Percentiles rank a stretch among this genome's conserved stretches.
Evolutionary conservation across 2,888 invertebrate genomes (phyloP).

Genomic region (Drosophila rubida): DNA sequence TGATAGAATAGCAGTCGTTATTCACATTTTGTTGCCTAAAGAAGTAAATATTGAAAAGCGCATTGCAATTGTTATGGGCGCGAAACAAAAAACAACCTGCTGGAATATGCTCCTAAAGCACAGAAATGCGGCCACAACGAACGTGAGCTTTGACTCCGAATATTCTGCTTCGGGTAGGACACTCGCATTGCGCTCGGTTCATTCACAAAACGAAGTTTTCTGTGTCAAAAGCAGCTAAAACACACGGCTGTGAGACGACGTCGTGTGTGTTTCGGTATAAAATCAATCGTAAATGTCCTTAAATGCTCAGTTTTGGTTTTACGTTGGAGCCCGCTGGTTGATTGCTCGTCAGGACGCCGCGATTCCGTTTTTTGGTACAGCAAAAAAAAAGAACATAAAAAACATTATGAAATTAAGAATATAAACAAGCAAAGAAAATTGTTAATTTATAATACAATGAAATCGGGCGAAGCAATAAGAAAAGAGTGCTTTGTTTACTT

Average conservation of each 20-base stretch:
- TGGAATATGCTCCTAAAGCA: slow-evolving; percentile 58
- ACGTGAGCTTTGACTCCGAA: slow-evolving; percentile 55
- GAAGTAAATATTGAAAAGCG: slow-evolving; percentile 13
- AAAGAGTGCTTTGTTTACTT: slow-evolving; percentile 28
- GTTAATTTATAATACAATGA: slow-evolving; percentile 22
- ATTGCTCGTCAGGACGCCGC: slow-evolving; percentile 39
- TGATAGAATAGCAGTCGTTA: too few species aligned
- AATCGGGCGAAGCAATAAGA: slow-evolving; percentile 15
- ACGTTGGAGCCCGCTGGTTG: slow-evolving; percentile 65
- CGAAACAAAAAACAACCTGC: slow-evolving; percentile 73
- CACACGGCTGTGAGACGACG: slow-evolving; percentile 29
- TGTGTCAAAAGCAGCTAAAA: slow-evolving; percentile 53
- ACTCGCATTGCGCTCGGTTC: slow-evolving; percentile 35
- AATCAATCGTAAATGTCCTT: slow-evolving; percentile 81
- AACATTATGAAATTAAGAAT: slow-evolving; percentile 13
- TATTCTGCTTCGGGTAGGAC: slow-evolving; percentile 42
- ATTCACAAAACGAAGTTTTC: slow-evolving; percentile 63
- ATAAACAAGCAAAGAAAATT: slow-evolving; percentile 23
- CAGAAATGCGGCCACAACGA: slow-evolving; percentile 10
- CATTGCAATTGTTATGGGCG: slow-evolving; percentile 41
- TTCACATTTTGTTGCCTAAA: too few species aligned
- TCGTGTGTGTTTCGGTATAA: slow-evolving; percentile 72
- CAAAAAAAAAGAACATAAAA: slow-evolving; percentile 26
- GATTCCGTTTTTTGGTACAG: slow-evolving; percentile 45
- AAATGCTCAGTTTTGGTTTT: slow-evolving; percentile 79